A percentile compares a stretch with the other conserved stretches of the same genome.
phyloP scores from a whole-genome alignment of 1,140 invertebrate species.

The Bathynomus jamesi region DNA sequence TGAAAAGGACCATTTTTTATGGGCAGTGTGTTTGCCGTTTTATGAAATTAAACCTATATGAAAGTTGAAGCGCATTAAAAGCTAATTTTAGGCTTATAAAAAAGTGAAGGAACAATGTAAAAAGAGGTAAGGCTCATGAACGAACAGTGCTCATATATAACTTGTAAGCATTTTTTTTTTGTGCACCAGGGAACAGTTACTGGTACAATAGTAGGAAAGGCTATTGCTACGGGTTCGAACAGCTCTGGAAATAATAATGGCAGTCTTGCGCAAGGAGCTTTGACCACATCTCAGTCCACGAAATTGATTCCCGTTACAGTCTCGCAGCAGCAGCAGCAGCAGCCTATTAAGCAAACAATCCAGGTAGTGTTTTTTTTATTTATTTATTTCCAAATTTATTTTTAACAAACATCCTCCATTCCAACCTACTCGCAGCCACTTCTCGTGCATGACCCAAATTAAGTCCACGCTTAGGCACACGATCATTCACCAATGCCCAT shows the following conservation, averaged over 20 bases:
- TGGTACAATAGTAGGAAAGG: not conserved
- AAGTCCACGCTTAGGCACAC: too few species aligned
- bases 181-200: not conserved
- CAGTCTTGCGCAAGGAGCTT: not conserved
- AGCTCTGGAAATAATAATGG: not conserved
- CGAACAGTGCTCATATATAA: too few species aligned
- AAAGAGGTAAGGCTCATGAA: too few species aligned
- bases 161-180: too few species aligned
- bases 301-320: not conserved
- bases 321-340: not conserved
- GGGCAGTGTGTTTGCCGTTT: not conserved
- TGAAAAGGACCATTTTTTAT: not conserved
- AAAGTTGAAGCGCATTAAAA: not conserved
- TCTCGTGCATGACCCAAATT: too few species aligned
- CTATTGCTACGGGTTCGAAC: not conserved
- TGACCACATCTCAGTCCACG: not conserved
- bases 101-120: too few species aligned
- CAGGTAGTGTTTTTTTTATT: too few species aligned
- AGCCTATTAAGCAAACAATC: not conserved
- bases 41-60: not conserved
- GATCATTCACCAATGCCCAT: too few species aligned
- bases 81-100: not conserved
- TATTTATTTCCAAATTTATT: too few species aligned
- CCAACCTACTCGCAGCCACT: too few species aligned
- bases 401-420: too few species aligned